These are phyloP conservation scores for Okamejei kenojei DNA, from an alignment of 2,797 vertebrate species.

Conservation along the genomic window DNA sequence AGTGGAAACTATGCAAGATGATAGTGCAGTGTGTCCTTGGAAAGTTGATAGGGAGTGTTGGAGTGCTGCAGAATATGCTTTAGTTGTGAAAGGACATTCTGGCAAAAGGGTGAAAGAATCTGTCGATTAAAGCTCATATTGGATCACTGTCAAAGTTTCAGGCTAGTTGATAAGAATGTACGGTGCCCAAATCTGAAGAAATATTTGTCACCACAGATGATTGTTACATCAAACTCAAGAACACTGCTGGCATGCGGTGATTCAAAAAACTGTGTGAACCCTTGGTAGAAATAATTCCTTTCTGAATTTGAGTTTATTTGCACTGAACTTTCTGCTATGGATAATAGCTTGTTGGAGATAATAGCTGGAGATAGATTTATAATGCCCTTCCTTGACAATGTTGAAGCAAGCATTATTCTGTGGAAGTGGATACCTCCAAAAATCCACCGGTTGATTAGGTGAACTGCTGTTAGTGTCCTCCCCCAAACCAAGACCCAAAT, in stretches of 20 bases:
- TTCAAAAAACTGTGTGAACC: not conserved
- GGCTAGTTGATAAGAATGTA: not conserved
- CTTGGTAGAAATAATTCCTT: not conserved
- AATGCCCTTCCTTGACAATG: not conserved
- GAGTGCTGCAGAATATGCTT: conserved; percentile 18
- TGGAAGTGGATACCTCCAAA: not conserved
- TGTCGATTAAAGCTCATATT: not conserved
- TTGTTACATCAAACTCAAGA: not conserved
- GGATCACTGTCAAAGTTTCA: not conserved
- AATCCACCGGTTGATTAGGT: too few relatives aligned
- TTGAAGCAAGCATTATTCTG: not conserved
- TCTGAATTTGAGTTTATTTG: not conserved
- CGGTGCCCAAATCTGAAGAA: not conserved
- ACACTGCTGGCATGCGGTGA: too few relatives aligned
- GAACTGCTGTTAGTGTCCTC: too few relatives aligned
- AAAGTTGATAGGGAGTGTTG: not conserved
- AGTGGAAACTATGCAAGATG: conserved; percentile 33
- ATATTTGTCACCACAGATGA: not conserved
- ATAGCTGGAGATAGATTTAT: not conserved
- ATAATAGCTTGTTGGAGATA: not conserved
- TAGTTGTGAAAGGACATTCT: conserved; percentile 4
- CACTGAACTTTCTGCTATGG: not conserved
- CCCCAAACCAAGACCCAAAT: too few relatives aligned
- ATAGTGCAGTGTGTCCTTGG: not conserved
- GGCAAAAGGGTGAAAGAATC: conserved; percentile 3